Evolutionary conservation across 2,888 invertebrate species (phyloP).

Genomic region (Rhogogaster chlorosoma): DNA sequence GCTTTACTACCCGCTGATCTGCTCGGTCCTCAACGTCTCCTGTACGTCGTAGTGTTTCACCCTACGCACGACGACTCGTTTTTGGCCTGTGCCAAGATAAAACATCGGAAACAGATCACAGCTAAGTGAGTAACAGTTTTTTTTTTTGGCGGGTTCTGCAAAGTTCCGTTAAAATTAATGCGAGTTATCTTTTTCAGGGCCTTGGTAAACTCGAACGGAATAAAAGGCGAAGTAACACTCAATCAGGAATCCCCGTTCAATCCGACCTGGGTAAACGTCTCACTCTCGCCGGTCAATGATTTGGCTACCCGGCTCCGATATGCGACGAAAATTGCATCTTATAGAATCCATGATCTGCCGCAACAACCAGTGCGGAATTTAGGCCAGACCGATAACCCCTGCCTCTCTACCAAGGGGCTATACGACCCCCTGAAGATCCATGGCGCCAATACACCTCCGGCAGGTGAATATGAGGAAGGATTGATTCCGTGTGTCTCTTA

Average conservation of each 20-base stretch:
- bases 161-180: neutral
- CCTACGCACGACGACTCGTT: slow-evolving; percentile 87
- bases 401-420: slow-evolving; percentile 86
- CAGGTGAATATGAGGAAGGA: slow-evolving; percentile 78
- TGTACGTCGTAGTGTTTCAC: slow-evolving; percentile 92
- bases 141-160: too few relatives aligned
- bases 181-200: slow-evolving; percentile 78
- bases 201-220: slow-evolving; percentile 87
- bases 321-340: slow-evolving; percentile 86
- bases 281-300: slow-evolving; percentile 83
- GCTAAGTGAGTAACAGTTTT: slow-evolving; percentile 83
- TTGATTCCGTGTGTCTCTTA: neutral
- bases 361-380: slow-evolving; percentile 80
- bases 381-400: slow-evolving; percentile 79
- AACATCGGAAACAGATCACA: slow-evolving; percentile 83
- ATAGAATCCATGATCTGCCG: slow-evolving; percentile 87
- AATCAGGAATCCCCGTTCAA: slow-evolving; percentile 91
- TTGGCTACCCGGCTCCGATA: slow-evolving; percentile 87
- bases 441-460: slow-evolving; percentile 82
- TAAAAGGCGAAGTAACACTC: slow-evolving; percentile 89
- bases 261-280: slow-evolving; percentile 89
- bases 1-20: slow-evolving; percentile 87
- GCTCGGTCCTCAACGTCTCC: slow-evolving; percentile 86
- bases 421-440: slow-evolving; percentile 87
- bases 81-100: slow-evolving; percentile 90